Evolutionary conservation across 2,797 vertebrate species (phyloP), one percentile per base, ranked within the genome.

Genomic region (Mastacembelus armatus): DNA sequence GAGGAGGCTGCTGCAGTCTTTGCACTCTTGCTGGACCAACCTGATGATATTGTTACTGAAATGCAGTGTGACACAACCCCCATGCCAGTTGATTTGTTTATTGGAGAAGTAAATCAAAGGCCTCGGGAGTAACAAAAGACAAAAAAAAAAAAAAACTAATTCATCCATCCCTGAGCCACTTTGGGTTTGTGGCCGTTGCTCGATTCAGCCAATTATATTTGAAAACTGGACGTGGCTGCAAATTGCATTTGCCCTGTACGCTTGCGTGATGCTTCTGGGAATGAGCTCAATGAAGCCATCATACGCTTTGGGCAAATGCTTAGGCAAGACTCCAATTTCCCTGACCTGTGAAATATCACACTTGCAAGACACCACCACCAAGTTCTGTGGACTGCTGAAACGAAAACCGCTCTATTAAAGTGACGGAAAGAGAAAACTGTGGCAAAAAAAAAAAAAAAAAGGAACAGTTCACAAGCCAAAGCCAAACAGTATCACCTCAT

Each of bases 151-250:
- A n/a, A n/a, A 22, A 68, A 70, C 32, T 62, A 56, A 59, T 59
- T 1, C 5, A 49, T 56, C 39, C 39, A 48, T 66, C 67, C 45
- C 58, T 14, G 33, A 59, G 42, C 26, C 33, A 43, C 35, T 64
- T 18, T 8, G 47, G 63, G 19, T 32, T 21, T 19, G 49, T 58
- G 22, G 40, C n/a, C 62, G 29, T 8, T 7, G 56, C 15, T 54
- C 30, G 8, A 64, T 71, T 43, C 52, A 39, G 48, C 44, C 66
- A 75, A 73, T 81, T 78, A 78, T 36, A 70, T 45, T 21, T 49
- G 32, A 63, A 55, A 74, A 45, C 44, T 69, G 44, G 44, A 60
- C 48, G 22, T 52, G 48, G 42, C 57, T 66, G 30, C 14, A 60
- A 47, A 60, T 72, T 73, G 32, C 18, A 35, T 76, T 72, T 38